These are phyloP conservation scores for Verasper variegatus DNA, from an alignment of 2,113 vertebrate genomes.

Conservation along the genomic window DNA sequence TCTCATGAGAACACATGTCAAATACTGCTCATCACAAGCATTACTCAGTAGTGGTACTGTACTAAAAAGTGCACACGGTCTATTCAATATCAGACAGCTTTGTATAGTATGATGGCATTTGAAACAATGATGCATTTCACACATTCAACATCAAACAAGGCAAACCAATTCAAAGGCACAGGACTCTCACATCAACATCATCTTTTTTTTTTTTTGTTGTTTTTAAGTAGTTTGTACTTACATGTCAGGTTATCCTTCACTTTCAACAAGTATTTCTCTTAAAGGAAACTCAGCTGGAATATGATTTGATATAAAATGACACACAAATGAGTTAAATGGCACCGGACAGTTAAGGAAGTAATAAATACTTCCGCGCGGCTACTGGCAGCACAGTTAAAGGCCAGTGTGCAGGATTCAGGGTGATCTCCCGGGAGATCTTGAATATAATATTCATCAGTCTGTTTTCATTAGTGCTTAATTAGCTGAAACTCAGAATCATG, in stretches of 20 bases:
- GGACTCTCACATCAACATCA: conserved; percentile 89
- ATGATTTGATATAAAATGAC: conserved; percentile 71
- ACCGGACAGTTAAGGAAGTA: conserved; percentile 80
- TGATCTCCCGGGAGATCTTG: no score
- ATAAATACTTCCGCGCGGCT: conserved; percentile 17
- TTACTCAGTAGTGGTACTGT: conserved; percentile 92
- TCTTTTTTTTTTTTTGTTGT: conserved; percentile 42
- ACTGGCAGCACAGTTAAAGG: conserved; percentile 22
- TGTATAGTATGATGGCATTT: conserved; percentile 85
- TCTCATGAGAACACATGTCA: conserved; percentile 82
- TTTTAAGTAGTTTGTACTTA: conserved; percentile 61
- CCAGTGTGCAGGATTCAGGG: background rate
- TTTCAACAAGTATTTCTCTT: conserved; percentile 68
- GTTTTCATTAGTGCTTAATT: no score
- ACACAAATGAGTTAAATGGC: conserved; percentile 83
- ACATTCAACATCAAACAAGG: conserved; percentile 95
- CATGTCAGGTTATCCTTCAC: conserved; percentile 57
- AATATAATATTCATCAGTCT: no score
- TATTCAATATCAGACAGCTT: conserved; percentile 87
- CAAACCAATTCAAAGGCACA: conserved; percentile 93
- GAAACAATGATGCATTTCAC: conserved; percentile 88
- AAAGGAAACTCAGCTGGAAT: conserved; percentile 58
- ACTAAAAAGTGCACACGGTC: conserved; percentile 86
- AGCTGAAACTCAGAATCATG: no score
- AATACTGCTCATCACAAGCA: conserved; percentile 85